These are phyloP conservation scores for Catostomus latipinnis DNA, from an alignment of 2,797 vertebrate species.

Conservation along the genomic window DNA sequence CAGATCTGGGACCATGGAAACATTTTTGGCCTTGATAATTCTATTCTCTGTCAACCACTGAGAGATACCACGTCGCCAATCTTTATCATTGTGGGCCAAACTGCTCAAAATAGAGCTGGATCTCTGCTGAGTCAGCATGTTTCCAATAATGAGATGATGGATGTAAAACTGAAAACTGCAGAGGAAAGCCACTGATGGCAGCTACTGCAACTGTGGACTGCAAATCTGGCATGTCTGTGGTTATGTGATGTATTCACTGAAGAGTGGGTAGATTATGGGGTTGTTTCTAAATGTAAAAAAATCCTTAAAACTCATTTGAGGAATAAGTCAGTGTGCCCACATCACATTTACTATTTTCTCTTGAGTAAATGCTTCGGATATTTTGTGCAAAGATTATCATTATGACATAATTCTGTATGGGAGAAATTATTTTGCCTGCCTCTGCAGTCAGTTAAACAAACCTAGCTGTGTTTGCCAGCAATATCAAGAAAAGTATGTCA, in stretches of 20 bases:
- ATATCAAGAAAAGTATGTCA: neutral
- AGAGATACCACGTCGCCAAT: conserved; percentile 37
- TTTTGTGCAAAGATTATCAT: conserved; percentile 8
- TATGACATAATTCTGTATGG: conserved; percentile 25
- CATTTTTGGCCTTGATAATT: conserved; percentile 30
- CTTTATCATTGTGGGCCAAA: conserved; percentile 35
- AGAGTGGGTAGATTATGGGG: conserved; percentile 55
- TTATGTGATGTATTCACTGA: conserved; percentile 41
- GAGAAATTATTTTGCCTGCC: neutral
- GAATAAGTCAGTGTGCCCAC: conserved; percentile 18
- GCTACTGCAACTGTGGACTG: conserved; percentile 44
- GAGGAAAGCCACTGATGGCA: conserved; percentile 42
- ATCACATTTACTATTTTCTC: conserved; percentile 4
- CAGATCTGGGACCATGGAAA: conserved; percentile 39
- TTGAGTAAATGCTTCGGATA: conserved; percentile 7
- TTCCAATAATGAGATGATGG: conserved; percentile 52
- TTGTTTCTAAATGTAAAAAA: conserved; percentile 51
- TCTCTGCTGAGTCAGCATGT: conserved; percentile 44
- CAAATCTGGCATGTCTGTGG: conserved; percentile 55
- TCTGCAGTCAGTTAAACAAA: neutral
- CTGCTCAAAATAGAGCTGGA: conserved; percentile 42
- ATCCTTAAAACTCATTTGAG: conserved; percentile 41
- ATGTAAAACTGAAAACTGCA: conserved; percentile 26
- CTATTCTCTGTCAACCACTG: conserved; percentile 40
- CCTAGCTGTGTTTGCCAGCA: neutral